Conservation (phyloP, 2,113 vertebrate genomes). For the Albula goreensis region DNA sequence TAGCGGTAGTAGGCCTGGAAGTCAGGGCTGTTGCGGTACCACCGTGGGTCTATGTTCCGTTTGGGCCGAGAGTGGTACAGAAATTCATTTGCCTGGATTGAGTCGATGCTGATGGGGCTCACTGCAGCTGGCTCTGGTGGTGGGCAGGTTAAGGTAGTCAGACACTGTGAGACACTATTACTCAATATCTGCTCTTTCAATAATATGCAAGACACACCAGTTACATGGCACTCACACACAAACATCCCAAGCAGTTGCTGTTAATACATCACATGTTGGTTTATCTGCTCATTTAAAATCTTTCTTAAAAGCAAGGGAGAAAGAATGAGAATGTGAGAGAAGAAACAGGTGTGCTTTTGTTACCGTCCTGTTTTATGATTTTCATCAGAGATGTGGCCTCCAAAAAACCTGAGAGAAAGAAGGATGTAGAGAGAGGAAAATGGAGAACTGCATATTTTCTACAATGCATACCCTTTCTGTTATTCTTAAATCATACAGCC, state of each 20-base stretch:
- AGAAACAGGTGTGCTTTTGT: not conserved
- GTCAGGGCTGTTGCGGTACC: constrained; percentile 71
- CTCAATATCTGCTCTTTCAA: not conserved
- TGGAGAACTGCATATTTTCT: not conserved
- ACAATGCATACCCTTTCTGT: not conserved
- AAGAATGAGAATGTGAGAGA: not conserved
- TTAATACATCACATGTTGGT: too few species aligned
- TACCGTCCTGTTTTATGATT: constrained; percentile 63
- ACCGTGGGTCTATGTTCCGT: constrained; percentile 64
- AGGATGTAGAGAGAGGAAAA: constrained; percentile 15
- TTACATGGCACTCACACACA: not conserved
- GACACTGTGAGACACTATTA: not conserved
- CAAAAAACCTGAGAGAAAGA: constrained; percentile 49
- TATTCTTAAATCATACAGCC: not conserved
- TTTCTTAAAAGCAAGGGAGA: not conserved
- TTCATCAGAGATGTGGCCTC: constrained; percentile 66
- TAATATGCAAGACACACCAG: not conserved
- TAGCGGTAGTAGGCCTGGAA: constrained; percentile 79
- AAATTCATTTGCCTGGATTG: constrained; percentile 62
- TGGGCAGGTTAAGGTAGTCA: constrained; percentile 5
- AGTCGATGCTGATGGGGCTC: constrained; percentile 47
- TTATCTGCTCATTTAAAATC: not conserved
- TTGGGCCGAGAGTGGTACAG: constrained; percentile 64
- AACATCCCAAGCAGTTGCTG: not conserved
- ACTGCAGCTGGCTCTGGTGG: constrained; percentile 56